Evolutionary conservation across 2,888 invertebrate genomes (phyloP), one percentile per base, ranked within the genome.

Genomic region (Rhamphomyia laevipes): DNA sequence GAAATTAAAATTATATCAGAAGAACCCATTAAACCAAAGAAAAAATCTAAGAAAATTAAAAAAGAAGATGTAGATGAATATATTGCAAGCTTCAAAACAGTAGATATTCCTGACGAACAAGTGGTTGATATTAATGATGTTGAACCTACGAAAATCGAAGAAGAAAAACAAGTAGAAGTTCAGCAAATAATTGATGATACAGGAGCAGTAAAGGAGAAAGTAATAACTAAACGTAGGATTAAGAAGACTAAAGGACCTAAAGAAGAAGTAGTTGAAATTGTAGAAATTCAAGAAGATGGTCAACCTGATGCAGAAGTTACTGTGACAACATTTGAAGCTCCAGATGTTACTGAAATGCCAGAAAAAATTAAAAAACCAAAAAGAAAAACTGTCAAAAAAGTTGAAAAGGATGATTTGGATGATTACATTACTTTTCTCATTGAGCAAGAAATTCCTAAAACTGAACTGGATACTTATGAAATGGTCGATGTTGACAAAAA

Each of bases 221-320:
- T 56, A 56, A 67, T 55, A 30, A 61, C 60, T 5, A 68, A 63
- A 51, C 60, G 67, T 45, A 62, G 63, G 52, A 61, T 72, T 17
- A 72, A 69, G 50, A 73, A 71, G 54, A 65, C 63, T 37, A 63
- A 66, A 52, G 67, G 70, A 12, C 63, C 63, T 53, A 70, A 73
- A 52, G 67, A 73, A 58, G 71, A 71, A 55, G 51, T 67, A 0
- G 66, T 67, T 11, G 65, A 70, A 61, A 67, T 73, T 18, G 53
- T 65, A 2, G 71, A 70, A 21, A 65, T 70, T 2, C 63, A 65
- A 51, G 68, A 70, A 50, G 69, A 72, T 50, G 67, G 65, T 12
- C 63, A 70, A 38, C 62, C 64, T 0, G 59, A 59, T 2, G 67
- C 73, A 1, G 64, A 72, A 43, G 61, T 72, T 1, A 62, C 69